Evolutionary conservation across 1,140 invertebrate genomes (phyloP).

Genomic region (Gryllus bimaculatus): DNA sequence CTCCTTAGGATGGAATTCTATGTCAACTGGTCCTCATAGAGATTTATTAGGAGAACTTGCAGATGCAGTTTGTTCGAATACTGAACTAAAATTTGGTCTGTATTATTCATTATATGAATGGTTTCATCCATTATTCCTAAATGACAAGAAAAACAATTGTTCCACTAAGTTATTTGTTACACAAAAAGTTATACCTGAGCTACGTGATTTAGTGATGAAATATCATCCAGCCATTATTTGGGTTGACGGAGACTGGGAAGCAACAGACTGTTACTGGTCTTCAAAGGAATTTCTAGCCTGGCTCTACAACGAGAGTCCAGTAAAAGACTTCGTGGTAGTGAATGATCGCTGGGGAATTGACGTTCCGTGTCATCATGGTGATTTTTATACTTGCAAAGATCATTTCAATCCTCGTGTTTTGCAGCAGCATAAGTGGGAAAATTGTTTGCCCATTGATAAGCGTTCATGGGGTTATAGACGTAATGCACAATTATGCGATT

Average conservation of each 20-base stretch:
- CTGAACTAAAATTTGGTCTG: conserved; percentile 65
- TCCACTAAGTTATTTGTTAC: conserved; percentile 53
- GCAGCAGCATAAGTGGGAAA: conserved; percentile 75
- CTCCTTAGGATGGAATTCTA: conserved; percentile 82
- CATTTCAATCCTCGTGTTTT: conserved; percentile 75
- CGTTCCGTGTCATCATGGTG: conserved; percentile 76
- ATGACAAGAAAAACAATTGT: conserved; percentile 61
- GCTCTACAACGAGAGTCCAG: conserved; percentile 91
- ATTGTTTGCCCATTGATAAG: conserved; percentile 82
- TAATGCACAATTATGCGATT: conserved; percentile 60
- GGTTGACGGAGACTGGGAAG: conserved; percentile 89
- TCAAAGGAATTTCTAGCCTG: conserved; percentile 76
- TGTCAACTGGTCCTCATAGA: conserved; percentile 71
- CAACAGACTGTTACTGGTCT: conserved; percentile 68
- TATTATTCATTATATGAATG: conserved; percentile 89
- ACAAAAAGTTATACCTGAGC: conserved; percentile 61
- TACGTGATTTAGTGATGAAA: conserved; percentile 58
- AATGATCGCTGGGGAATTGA: conserved; percentile 80
- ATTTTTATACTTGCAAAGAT: conserved; percentile 75
- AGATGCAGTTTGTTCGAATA: conserved; percentile 50
- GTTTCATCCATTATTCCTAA: conserved; percentile 77
- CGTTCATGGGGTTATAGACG: conserved; percentile 81
- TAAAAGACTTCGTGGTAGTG: conserved; percentile 75
- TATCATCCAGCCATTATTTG: conserved; percentile 87
- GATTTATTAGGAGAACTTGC: conserved; percentile 64